Evolutionary conservation across 2,797 vertebrate species (phyloP).

Genomic region (Gymnothorax reevesii): DNA sequence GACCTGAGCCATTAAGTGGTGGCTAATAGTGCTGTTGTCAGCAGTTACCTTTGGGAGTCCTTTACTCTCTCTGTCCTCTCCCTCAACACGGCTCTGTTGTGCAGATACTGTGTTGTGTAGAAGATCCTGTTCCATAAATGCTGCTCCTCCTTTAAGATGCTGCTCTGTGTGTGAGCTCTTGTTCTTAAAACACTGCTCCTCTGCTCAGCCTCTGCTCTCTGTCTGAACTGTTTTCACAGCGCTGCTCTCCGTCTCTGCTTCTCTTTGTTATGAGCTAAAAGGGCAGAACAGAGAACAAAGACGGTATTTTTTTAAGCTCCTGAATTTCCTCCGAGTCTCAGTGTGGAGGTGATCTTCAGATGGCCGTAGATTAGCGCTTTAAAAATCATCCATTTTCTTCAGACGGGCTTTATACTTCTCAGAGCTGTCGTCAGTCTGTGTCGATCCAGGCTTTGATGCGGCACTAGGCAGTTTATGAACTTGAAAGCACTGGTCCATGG

Average conservation of each 20-base stretch:
- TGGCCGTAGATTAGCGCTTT: background rate
- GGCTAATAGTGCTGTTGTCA: conserved; percentile 57
- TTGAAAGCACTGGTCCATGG: background rate
- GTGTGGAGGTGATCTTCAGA: background rate
- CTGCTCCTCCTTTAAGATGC: too few species aligned
- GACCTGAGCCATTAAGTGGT: conserved; percentile 42
- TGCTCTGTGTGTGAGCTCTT: background rate
- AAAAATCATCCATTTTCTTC: background rate
- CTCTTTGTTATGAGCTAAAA: background rate
- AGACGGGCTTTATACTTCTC: background rate
- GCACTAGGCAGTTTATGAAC: background rate
- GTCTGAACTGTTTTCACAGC: background rate
- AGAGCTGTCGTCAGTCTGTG: background rate
- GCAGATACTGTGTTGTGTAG: too few species aligned
- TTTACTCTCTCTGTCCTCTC: background rate
- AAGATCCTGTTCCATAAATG: too few species aligned
- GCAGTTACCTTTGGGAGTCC: conserved; percentile 36
- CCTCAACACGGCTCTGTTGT: too few species aligned
- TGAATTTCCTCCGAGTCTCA: conserved; percentile 12
- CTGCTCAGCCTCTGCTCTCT: background rate
- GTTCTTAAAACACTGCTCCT: background rate
- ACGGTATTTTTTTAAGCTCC: conserved; percentile 15
- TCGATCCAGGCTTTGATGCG: background rate
- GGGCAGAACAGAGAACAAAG: background rate
- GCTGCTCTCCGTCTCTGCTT: background rate